Conservation (phyloP, 2,113 vertebrate genomes). For the Cygnus buccinator region DNA sequence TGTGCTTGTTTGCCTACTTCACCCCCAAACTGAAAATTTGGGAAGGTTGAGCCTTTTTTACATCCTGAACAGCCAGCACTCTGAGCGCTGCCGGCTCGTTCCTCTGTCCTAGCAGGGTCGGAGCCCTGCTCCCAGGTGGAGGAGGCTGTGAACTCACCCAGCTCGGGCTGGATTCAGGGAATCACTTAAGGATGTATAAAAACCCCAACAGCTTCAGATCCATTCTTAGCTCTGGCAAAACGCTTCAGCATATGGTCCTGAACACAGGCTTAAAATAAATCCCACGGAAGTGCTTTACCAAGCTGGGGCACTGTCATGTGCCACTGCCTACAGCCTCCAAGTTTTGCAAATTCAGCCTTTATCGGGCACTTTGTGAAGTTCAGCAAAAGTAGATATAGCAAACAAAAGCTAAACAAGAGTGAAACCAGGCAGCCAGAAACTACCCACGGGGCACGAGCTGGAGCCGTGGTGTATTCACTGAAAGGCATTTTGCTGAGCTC, state of each 20-base stretch:
- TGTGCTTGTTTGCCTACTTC: neutral
- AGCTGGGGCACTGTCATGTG: neutral
- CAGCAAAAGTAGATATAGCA: neutral
- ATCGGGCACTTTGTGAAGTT: neutral
- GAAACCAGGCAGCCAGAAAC: neutral
- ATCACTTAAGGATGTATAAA: neutral
- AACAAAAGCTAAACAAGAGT: neutral
- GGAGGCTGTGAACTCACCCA: neutral
- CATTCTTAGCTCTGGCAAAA: slow-evolving; percentile 13
- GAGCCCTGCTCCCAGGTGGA: neutral
- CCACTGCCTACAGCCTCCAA: neutral
- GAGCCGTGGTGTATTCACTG: fast-evolving
- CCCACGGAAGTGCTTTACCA: neutral
- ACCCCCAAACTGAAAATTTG: neutral
- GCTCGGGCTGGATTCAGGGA: neutral
- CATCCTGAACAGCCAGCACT: neutral
- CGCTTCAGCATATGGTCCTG: neutral
- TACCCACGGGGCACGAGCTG: neutral
- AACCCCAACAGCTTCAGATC: neutral
- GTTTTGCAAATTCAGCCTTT: neutral
- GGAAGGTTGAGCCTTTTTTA: neutral
- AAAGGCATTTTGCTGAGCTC: neutral
- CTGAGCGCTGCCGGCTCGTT: neutral
- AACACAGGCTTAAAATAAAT: neutral
- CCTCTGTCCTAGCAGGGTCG: neutral